Evolutionary conservation across 2,113 vertebrate species (phyloP), one percentile per base, ranked within the genome.

Genomic region (Clinocottus analis): DNA sequence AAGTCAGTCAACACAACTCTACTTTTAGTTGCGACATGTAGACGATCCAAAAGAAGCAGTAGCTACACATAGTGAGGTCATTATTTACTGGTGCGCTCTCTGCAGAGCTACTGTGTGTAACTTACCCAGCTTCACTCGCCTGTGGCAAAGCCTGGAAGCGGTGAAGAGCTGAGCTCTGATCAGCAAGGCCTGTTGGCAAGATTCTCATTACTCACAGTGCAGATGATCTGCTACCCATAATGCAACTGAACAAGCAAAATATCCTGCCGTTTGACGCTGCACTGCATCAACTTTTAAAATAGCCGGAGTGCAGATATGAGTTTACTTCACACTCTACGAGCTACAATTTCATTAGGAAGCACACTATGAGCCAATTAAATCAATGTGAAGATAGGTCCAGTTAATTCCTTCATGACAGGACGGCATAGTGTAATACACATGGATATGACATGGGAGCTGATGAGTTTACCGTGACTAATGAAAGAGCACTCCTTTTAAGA

Each of bases 141-240:
- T 56, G 72, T 86, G 80, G 88, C 81, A 69, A 74, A 80, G 69
- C 77, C 83, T 78, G 47, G 17, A 41, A 75, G 71, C 68, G 62
- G 64, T 33, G 25, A 79, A 66, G 82, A 64, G 62, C 85, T 77
- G 79, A 88, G 55, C 82, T 79, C 66, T 75, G 72, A 83, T 67
- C 73, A 68, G 43, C 43, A 31, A 63, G 80, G 72, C 85, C 79
- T 86, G 67, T 78, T 84, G 84, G 87, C 76, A 88, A 68, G 58
- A 69, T 75, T 85, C 85, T 88, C 84, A 91, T 90, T 91, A 90
- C 75, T 84, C 64, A 47, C 56, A 79, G 72, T 65, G 74, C 74
- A 88, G 69, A 75, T 86, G 77, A 81, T 51, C 62, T 4, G 13
- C 72, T 67, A 66, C 72, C 51, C 82, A 80, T 25, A 89, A 87